Conservation (phyloP, 2,888 invertebrate species). For the Chrysomela aeneicollis region DNA sequence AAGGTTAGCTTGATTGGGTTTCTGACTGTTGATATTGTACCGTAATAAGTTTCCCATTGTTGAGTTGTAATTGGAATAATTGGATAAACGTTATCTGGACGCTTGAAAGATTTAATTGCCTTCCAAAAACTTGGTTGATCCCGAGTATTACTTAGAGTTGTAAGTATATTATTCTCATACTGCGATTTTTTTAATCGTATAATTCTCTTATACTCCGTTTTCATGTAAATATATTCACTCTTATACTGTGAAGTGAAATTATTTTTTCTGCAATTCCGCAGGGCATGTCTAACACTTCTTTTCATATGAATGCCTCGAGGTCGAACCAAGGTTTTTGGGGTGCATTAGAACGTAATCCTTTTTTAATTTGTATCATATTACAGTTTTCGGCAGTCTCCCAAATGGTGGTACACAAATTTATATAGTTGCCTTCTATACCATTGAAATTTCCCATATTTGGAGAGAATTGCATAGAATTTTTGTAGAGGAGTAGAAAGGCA, state of each 20-base stretch:
- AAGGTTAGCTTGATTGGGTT: not conserved
- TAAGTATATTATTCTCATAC: not conserved
- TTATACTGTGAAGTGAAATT: not conserved
- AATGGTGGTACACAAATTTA: not conserved
- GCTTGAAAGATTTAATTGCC: not conserved
- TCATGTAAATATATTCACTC: not conserved
- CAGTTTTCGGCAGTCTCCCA: constrained; percentile 1
- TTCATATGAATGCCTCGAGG: not conserved
- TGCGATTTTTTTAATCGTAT: not conserved
- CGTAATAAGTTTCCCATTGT: constrained; percentile 6
- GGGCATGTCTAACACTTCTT: not conserved
- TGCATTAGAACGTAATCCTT: not conserved
- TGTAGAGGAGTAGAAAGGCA: not conserved
- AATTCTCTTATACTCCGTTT: not conserved
- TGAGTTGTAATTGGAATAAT: not conserved
- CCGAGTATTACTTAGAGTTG: constrained; percentile 10
- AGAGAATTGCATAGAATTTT: not conserved
- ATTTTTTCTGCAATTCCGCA: not conserved
- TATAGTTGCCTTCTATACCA: not conserved
- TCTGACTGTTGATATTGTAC: constrained; percentile 5
- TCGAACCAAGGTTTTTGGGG: not conserved
- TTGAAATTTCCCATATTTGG: not conserved
- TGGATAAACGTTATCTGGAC: constrained; percentile 7
- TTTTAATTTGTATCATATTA: not conserved
- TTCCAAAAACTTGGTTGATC: constrained; percentile 7